phyloP scores from a whole-genome alignment of 2,797 vertebrate species.

The Ibycter americanus region DNA sequence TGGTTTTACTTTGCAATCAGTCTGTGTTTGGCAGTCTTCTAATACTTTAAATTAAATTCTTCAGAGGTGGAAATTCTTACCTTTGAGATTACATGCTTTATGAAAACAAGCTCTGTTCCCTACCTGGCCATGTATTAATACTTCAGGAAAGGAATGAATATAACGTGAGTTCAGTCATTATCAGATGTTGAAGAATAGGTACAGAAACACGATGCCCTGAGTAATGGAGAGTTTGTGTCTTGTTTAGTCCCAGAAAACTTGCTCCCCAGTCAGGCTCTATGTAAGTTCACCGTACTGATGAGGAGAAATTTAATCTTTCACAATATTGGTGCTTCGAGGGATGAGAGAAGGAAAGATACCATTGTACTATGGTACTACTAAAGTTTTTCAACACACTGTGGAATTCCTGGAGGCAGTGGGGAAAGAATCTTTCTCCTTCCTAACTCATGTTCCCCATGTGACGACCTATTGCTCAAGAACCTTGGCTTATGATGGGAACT shows the following conservation, averaged over 20 bases:
- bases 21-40: not conserved
- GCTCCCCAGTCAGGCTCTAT: not conserved
- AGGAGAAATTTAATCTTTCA: not conserved
- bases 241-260: not conserved
- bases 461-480: not conserved
- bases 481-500: not conserved
- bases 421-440: not conserved
- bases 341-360: not conserved
- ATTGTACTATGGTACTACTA: not conserved
- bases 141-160: not conserved
- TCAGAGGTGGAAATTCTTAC: not conserved
- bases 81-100: not conserved
- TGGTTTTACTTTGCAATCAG: not conserved
- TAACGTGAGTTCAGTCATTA: not conserved
- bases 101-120: not conserved
- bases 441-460: fast-evolving
- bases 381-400: not conserved
- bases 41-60: not conserved
- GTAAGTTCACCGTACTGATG: not conserved
- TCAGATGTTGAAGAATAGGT: not conserved
- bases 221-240: not conserved
- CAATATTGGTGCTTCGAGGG: not conserved
- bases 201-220: not conserved
- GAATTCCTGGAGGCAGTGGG: not conserved
- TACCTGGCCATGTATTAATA: not conserved